Evolutionary conservation across 2,797 vertebrate species (phyloP).

Genomic region (Pangasius sanitwongsei): DNA sequence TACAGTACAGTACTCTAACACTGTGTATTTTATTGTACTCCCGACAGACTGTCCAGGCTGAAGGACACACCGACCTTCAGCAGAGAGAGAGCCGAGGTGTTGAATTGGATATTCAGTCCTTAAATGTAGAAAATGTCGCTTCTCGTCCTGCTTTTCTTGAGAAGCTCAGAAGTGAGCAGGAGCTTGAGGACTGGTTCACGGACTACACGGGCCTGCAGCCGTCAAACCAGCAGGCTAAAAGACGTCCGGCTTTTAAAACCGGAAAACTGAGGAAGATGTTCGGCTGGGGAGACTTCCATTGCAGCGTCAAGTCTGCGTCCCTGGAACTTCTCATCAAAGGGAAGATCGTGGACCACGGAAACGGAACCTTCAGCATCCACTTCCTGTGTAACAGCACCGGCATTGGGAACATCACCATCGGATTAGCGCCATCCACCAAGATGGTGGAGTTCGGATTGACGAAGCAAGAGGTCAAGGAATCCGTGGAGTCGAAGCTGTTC

Average conservation of each 20-base stretch:
- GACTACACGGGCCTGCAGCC: constrained; percentile 83
- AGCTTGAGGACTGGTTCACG: constrained; percentile 90
- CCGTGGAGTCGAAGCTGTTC: constrained; percentile 97
- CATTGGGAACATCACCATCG: constrained; percentile 94
- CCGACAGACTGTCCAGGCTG: constrained; percentile 79
- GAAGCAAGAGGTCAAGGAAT: constrained; percentile 89
- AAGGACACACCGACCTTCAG: constrained; percentile 80
- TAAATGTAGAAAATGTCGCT: constrained; percentile 86
- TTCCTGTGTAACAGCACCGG: constrained; percentile 97
- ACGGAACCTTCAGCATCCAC: constrained; percentile 97
- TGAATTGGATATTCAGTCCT: constrained; percentile 88
- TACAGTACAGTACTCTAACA: neutral
- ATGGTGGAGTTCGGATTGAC: constrained; percentile 93
- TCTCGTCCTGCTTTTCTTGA: constrained; percentile 88
- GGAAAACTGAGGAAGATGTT: constrained; percentile 99
- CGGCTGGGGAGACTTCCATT: constrained; percentile 98
- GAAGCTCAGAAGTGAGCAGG: constrained; percentile 84
- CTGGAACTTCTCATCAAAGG: constrained; percentile 95
- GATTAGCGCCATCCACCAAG: constrained; percentile 93
- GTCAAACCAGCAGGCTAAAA: constrained; percentile 84
- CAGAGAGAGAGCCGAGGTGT: constrained; percentile 87
- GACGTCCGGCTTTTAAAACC: constrained; percentile 90
- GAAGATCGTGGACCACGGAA: constrained; percentile 97
- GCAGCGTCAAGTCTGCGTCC: constrained; percentile 96
- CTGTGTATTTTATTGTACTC: constrained; percentile 52